A percentile compares a stretch with the other conserved stretches of the same genome.
Evolutionary conservation across 1,140 invertebrate genomes (phyloP).

Genomic region (Eumaeus atala): DNA sequence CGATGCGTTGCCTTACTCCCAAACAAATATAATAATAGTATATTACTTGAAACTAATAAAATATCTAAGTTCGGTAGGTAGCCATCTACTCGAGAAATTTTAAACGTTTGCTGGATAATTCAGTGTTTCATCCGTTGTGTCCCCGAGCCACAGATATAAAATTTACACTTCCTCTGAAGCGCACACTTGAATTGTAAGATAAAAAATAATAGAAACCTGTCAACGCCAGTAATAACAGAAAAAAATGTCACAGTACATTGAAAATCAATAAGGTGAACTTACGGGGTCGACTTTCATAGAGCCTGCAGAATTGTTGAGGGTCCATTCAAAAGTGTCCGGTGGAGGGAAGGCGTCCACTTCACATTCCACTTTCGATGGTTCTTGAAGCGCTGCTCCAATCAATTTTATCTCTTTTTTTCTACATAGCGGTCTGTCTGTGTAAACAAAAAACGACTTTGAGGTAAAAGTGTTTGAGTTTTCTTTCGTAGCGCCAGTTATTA

Average conservation of each 20-base stretch:
- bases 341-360: conserved; percentile 90
- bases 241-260: conserved; percentile 5
- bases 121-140: no score
- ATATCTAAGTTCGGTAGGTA: no score
- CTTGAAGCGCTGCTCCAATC: conserved; percentile 89
- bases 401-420: conserved; percentile 83
- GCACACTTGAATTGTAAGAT: no score
- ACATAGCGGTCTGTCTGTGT: conserved; percentile 89
- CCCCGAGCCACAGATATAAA: no score
- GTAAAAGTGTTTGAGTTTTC: background rate
- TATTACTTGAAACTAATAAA: no score
- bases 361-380: conserved; percentile 86
- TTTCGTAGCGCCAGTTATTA: background rate
- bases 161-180: no score
- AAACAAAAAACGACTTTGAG: conserved; percentile 25
- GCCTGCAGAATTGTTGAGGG: conserved; percentile 91
- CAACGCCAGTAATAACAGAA: conserved; percentile 2
- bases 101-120: no score
- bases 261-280: conserved; percentile 28
- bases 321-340: conserved; percentile 89
- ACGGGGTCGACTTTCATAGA: conserved; percentile 80
- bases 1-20: no score
- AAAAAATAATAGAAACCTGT: background rate
- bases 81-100: no score
- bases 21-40: no score